phyloP scores from a whole-genome alignment of 2,113 vertebrate genomes.

The Phyllostomus discolor region DNA sequence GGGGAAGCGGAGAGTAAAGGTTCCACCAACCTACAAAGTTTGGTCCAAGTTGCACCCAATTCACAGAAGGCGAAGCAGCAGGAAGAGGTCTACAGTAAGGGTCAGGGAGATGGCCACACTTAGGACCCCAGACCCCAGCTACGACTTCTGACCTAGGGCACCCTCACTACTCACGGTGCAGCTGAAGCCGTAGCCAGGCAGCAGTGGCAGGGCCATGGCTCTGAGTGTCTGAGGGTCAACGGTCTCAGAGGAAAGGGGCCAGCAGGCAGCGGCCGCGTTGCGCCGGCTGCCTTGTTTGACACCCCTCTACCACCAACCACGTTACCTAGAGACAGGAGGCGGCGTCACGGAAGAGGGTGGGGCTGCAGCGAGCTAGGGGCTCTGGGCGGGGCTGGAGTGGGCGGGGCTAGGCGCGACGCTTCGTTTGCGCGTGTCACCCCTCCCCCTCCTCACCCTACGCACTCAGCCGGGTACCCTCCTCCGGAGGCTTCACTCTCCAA shows the following conservation, averaged over 20 bases:
- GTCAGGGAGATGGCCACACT: background rate
- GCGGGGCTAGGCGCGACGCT: background rate
- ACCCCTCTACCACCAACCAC: background rate
- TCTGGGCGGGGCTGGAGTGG: background rate
- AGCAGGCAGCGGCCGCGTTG: rapidly evolving
- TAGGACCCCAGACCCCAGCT: background rate
- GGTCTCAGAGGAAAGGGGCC: background rate
- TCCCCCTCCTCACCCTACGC: background rate
- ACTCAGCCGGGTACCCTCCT: rapidly evolving
- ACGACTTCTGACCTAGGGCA: background rate
- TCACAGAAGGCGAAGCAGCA: background rate
- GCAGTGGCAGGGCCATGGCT: constrained; percentile 85
- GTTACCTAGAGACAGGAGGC: constrained; percentile 77
- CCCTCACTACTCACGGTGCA: constrained; percentile 83
- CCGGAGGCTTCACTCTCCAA: rapidly evolving
- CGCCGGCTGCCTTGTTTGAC: constrained; percentile 57
- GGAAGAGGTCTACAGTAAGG: background rate
- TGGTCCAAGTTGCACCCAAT: background rate
- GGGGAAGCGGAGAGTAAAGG: background rate
- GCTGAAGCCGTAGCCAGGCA: constrained; percentile 82
- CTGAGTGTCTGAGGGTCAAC: background rate
- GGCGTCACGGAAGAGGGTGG: constrained; percentile 18
- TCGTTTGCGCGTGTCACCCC: rapidly evolving
- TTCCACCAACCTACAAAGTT: background rate
- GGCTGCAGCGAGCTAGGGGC: background rate